Evolutionary conservation across 2,113 vertebrate species (phyloP), one percentile per base, ranked within the genome.

Genomic region (Saguinus imperator): DNA sequence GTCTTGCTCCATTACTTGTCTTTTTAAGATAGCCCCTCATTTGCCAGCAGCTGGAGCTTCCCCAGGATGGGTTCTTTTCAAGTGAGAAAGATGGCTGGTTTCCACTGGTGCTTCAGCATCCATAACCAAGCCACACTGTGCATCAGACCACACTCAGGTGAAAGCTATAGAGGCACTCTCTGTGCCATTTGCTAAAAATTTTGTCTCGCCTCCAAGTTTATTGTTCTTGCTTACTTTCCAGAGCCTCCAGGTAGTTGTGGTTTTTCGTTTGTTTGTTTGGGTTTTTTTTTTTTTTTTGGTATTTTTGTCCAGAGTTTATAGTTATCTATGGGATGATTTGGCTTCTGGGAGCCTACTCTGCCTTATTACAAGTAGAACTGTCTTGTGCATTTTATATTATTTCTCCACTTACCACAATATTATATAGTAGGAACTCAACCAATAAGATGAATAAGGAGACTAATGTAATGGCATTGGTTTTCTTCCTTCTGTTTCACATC

Each of bases 81-180:
- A 37, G 32, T 13, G 3, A 55, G 72, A 73, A 66, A 48, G 64
- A 35, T 35, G 70, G 35, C 37, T 32, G 43, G 35, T 57, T 18
- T 35, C 55, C 58, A 4, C 10, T n/a, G 35, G 25, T 45, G 79
- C 27, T 35, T n/a, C 12, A n/a, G 35, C 45, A 25, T 1, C 5
- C 6, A 1, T 20, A n/a, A 0, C 14, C 32, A 29, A 18, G 21
- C 4, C 37, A 8, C 3, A 3, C 35, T 14, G n/a, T 5, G 14
- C 37, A 21, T 45, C 55, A 37, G 76, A 77, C 27, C 29, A 45
- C 50, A 29, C 32, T 80, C 55, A 64, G 55, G 55, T 18, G 23
- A 79, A 85, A 45, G 75, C 29, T 32, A 11, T 17, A 73, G 48
- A 66, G n/a, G 48, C 5, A 35, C 6, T 55, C 2, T 37, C 86